phyloP scores from a whole-genome alignment of 2,113 vertebrate genomes.

The Ictidomys tridecemlineatus region DNA sequence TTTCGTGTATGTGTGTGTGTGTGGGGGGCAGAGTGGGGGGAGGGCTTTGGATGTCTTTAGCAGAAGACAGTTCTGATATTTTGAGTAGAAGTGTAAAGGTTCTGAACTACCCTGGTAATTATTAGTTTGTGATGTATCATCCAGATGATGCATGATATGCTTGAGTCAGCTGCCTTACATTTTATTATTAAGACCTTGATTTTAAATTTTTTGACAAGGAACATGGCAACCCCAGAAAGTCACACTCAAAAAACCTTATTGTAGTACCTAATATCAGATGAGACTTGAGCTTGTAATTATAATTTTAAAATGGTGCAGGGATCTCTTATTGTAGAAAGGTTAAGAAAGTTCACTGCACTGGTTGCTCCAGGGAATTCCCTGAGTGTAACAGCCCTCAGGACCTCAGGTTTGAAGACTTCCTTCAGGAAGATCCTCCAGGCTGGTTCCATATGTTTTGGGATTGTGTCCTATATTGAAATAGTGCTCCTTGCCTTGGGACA shows the following conservation, averaged over 20 bases:
- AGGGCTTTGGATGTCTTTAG: background rate
- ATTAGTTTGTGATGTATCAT: background rate
- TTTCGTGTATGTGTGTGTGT: too few relatives aligned
- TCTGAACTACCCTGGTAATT: background rate
- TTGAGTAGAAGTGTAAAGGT: background rate
- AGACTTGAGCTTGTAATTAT: background rate
- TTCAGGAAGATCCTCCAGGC: background rate
- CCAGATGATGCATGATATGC: background rate
- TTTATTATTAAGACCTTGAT: background rate
- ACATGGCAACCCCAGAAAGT: background rate
- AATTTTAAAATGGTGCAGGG: background rate
- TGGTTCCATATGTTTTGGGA: background rate
- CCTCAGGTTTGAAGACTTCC: constrained; percentile 12
- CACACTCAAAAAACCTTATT: background rate
- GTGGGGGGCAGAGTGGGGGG: too few relatives aligned
- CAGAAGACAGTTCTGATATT: background rate
- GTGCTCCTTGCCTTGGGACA: background rate
- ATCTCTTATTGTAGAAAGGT: background rate
- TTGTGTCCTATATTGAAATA: background rate
- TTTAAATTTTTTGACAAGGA: background rate
- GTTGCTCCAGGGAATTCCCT: constrained; percentile 33
- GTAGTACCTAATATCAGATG: too few relatives aligned
- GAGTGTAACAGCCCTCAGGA: background rate
- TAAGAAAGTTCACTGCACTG: background rate
- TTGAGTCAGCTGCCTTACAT: background rate